Conservation (phyloP, 2,113 vertebrate genomes). For the Acrocephalus kingi region DNA sequence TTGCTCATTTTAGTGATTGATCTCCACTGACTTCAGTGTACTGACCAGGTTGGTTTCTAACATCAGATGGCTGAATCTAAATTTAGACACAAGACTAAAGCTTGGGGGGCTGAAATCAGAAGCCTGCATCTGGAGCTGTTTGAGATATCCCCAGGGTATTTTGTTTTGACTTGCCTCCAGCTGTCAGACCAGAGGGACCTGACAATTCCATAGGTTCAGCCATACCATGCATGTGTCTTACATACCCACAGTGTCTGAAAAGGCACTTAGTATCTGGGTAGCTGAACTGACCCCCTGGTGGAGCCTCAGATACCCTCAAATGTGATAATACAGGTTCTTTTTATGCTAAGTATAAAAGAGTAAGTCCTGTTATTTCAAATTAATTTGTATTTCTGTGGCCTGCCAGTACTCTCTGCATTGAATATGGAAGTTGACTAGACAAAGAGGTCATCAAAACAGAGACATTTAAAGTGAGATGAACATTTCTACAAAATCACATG, state of each 20-base stretch:
- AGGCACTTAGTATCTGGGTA: background rate
- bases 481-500: background rate
- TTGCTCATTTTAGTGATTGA: rapidly evolving
- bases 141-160: background rate
- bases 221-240: background rate
- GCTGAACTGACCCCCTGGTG: background rate
- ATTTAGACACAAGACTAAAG: background rate
- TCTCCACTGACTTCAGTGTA: background rate
- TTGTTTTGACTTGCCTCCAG: background rate
- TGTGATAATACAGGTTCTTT: background rate
- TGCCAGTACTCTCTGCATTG: background rate
- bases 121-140: background rate
- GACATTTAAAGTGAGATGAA: background rate
- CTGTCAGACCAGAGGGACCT: background rate
- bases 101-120: background rate
- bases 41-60: background rate
- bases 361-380: background rate
- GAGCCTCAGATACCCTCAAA: background rate
- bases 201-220: background rate
- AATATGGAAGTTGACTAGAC: background rate
- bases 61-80: background rate
- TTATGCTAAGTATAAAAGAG: background rate
- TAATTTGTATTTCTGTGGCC: background rate
- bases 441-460: background rate
- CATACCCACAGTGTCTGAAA: background rate